Evolutionary conservation across 2,797 vertebrate genomes (phyloP), one percentile per base, ranked within the genome.

Genomic region (Galagoides demidoff): DNA sequence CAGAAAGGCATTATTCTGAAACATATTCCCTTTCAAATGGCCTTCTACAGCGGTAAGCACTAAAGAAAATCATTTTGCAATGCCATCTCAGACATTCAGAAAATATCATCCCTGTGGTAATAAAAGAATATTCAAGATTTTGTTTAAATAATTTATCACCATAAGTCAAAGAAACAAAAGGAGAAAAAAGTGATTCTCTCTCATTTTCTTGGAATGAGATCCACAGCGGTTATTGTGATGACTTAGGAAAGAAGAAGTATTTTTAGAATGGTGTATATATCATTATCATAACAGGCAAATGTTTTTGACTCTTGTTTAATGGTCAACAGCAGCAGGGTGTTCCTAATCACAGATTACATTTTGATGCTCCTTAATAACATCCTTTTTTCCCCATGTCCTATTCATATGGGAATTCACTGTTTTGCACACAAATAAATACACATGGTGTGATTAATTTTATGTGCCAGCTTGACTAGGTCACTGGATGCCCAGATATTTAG

Each of bases 91-190:
- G 84, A 95, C 25, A 77, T 0, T 7, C 31, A 92, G 39, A 89
- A 9, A 78, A 77, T 73, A 87, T 86, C 57, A 84, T 82, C n/a
- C 71, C 31, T 66, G 1, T 23, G 59, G 29, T 61, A 89, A 87
- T 63, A 55, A 95, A 74, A 73, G 19, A 81, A 70, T 63, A 63
- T n/a, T 66, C 12, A 95, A 86, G 52, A 87, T 57, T 66, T 78
- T 85, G 70, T 52, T 73, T 59, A 19, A 89, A 85, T 73, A 39
- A 37, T 45, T 71, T 59, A 93, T 55, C 57, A 70, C 63, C 31
- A 52, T 74, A 94, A 86, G 4, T 68, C 29, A 92, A 89, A 70
- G 6, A 95, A 91, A 79, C 61, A 7, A 74, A 91, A 93, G 43
- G 23, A 49, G 90, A 45, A 49, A 45, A 74, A 29, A 39, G 23